A percentile compares a stretch with the other conserved stretches of the same genome.
Conservation (phyloP, 2,113 vertebrate genomes). For the Columba janthina region DNA sequence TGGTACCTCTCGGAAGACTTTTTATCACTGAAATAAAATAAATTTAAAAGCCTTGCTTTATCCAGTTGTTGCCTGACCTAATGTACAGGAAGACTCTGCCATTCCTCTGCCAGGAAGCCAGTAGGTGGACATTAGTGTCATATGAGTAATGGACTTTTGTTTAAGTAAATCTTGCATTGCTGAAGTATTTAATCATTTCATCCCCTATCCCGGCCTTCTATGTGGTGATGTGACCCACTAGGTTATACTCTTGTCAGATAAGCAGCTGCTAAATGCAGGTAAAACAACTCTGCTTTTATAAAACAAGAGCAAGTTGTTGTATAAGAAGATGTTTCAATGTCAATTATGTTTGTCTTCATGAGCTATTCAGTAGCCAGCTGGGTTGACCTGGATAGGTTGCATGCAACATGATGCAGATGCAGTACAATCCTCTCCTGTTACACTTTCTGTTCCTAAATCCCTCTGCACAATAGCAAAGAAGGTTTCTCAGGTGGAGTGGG, state of each 20-base stretch:
- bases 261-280: background rate
- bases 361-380: background rate
- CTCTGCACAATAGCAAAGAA: conserved; percentile 53
- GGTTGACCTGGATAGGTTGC: background rate
- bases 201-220: background rate
- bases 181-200: background rate
- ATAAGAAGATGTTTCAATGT: background rate
- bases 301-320: background rate
- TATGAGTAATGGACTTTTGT: background rate
- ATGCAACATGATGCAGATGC: background rate
- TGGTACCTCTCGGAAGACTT: background rate
- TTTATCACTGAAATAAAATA: background rate
- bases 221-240: background rate
- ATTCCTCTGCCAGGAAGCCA: background rate
- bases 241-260: background rate
- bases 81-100: background rate
- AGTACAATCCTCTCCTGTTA: conserved; percentile 54
- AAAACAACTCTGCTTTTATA: background rate
- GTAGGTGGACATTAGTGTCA: background rate
- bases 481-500: background rate
- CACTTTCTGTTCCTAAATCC: conserved; percentile 63
- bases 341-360: background rate
- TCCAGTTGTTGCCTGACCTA: background rate
- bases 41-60: background rate
- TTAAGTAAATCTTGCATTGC: background rate